phyloP scores from a whole-genome alignment of 2,113 vertebrate species.

The Lucifuga dentata region DNA sequence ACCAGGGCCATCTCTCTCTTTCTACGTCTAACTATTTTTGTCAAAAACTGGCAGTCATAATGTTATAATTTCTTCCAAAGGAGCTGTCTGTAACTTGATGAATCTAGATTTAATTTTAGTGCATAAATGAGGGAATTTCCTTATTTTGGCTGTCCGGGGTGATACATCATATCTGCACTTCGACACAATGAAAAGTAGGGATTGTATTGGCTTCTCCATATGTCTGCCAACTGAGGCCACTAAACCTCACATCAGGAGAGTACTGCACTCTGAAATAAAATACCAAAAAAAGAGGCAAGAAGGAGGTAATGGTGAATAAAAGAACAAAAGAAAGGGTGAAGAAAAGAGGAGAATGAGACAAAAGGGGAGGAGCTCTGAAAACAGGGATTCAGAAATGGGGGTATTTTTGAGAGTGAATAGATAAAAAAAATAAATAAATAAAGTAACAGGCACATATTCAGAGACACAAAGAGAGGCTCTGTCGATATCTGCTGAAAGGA shows the following conservation, averaged over 20 bases:
- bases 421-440: conserved; percentile 51
- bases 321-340: neutral
- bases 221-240: conserved; percentile 12
- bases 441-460: conserved; percentile 38
- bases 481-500: conserved; percentile 61
- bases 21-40: neutral
- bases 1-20: conserved; percentile 14
- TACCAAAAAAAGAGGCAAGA: conserved; percentile 2
- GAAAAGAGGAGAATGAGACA: neutral
- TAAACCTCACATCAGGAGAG: conserved; percentile 34
- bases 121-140: conserved; percentile 1
- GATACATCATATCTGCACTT: neutral
- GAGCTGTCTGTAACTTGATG: neutral
- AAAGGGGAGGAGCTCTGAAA: neutral
- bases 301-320: conserved; percentile 5
- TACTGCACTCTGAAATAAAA: conserved; percentile 14
- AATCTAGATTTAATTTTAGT: conserved; percentile 6
- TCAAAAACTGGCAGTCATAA: conserved; percentile 1
- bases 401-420: conserved; percentile 28
- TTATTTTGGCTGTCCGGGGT: neutral
- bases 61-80: conserved; percentile 4
- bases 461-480: conserved; percentile 52
- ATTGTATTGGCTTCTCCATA: conserved; percentile 18
- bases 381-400: conserved; percentile 3
- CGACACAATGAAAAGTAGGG: conserved; percentile 15